Percentiles rank a stretch among this genome's conserved stretches.
Conservation (phyloP, 1,140 invertebrate genomes). For the Pentalonia nigronervosa region DNA sequence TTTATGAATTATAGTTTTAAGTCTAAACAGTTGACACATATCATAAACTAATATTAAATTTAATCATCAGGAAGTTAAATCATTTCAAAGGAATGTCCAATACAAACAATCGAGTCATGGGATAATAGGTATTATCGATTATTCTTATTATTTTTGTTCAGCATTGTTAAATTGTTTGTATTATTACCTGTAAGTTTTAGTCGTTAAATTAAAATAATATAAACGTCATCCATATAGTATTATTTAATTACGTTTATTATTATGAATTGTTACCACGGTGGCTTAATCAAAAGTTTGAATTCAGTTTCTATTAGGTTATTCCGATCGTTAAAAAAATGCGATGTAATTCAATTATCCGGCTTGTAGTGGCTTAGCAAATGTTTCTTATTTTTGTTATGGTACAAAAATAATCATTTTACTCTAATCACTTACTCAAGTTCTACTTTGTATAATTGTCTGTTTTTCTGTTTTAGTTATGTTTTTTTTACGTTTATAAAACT, state of each 20-base stretch:
- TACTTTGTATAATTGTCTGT: neutral
- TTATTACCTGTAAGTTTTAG: neutral
- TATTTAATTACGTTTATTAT: slow-evolving; percentile 17
- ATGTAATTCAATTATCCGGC: neutral
- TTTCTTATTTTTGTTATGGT: neutral
- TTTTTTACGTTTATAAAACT: neutral
- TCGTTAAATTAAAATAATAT: neutral
- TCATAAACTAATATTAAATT: neutral
- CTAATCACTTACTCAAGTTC: neutral
- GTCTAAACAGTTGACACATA: neutral
- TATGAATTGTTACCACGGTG: neutral
- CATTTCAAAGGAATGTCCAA: neutral
- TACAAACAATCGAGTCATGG: neutral
- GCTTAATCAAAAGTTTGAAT: neutral
- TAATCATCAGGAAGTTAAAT: neutral
- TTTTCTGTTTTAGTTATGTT: neutral
- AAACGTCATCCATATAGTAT: neutral
- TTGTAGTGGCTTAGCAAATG: neutral
- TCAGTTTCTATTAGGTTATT: neutral
- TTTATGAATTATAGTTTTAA: neutral
- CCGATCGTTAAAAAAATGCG: neutral
- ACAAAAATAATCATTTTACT: neutral
- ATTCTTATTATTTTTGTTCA: neutral
- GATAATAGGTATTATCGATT: neutral
- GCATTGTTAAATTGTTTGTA: neutral